Base-by-base conservation (phyloP, 2,797 vertebrate genomes). In the Anabacerthia variegaticeps region DNA sequence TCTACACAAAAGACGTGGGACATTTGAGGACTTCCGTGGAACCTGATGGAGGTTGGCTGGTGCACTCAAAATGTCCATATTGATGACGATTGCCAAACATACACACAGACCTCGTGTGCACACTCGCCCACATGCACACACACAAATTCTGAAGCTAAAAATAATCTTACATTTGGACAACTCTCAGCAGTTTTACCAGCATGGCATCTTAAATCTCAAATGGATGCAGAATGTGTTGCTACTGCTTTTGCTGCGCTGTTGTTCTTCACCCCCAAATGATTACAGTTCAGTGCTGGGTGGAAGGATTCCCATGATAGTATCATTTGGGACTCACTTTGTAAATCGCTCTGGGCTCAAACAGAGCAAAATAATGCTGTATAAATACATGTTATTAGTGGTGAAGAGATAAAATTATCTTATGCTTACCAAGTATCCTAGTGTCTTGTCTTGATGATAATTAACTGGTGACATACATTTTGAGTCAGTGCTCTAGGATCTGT, bases 361-460 rank as follows among this genome's bases (percentile, higher is more conserved):
- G 39, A 88, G 61, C 39, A 66, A 89, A 86, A 76, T 48, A 63
- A 81, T 81, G 28, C 49, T 88, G 8, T 90, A 58, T 55, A 73
- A 92, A 88, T 65, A 37, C 19, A 34, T 80, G 43, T 73, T 88
- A 37, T 86, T 91, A 66, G 44, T 93, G 91, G 30, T 51, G 76
- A 67, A 79, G 34, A 2, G 32, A 76, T 92, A 77, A 96, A 92
- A 93, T 94, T 92, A 68, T 95, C 89, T 74, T 67, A 32, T 8
- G 73, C 91, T 96, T 91, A 88, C 88, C 44, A 55, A 93, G 44
- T 58, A 61, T 59, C 66, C 66, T 68, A 56, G 26, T 88, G 63
- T 67, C 92, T 94, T 86, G 49, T 94, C 90, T 92, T 94, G 90
- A 91, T 90, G 24, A 2, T 96, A 89, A 94, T 97, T 97, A 95